Evolutionary conservation across 2,888 invertebrate species (phyloP).

Genomic region (Parascotia fuliginaria): DNA sequence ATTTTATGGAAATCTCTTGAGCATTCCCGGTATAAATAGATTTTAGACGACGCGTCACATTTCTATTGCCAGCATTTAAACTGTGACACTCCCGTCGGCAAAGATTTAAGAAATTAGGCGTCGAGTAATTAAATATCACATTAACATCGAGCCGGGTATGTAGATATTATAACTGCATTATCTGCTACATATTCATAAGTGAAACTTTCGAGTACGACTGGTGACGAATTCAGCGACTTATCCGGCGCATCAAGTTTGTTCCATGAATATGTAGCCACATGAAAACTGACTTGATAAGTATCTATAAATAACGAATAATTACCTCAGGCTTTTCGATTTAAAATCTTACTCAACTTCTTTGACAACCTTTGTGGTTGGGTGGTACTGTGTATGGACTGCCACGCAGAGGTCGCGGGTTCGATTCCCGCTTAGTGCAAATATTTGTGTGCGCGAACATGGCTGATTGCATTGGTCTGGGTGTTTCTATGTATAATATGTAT

Average conservation of each 20-base stretch:
- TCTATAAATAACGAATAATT: slow-evolving; percentile 37
- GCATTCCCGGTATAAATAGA: neutral
- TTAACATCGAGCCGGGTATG: slow-evolving; percentile 60
- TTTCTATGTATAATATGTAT: no score
- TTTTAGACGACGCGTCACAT: neutral
- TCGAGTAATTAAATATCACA: slow-evolving; percentile 62
- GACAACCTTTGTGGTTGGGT: no score
- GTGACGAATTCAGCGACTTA: slow-evolving; percentile 73
- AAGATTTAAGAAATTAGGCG: slow-evolving; percentile 57
- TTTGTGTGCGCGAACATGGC: no score
- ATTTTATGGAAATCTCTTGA: neutral
- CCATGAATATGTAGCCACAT: slow-evolving; percentile 73
- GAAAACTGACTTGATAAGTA: slow-evolving; percentile 32
- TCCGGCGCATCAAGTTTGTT: slow-evolving; percentile 60
- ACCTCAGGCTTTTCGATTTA: slow-evolving; percentile 4
- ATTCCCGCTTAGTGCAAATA: no score
- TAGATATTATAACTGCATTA: slow-evolving; percentile 77
- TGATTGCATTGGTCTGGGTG: no score
- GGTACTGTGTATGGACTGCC: no score
- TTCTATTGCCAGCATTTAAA: slow-evolving; percentile 1
- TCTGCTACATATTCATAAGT: slow-evolving; percentile 78
- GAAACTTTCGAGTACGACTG: slow-evolving; percentile 70
- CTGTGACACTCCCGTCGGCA: slow-evolving; percentile 36
- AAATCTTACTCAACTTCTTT: slow-evolving; percentile 20
- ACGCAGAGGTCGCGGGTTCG: no score